phyloP scores from a whole-genome alignment of 2,888 invertebrate genomes.

The Latheticus oryzae region DNA sequence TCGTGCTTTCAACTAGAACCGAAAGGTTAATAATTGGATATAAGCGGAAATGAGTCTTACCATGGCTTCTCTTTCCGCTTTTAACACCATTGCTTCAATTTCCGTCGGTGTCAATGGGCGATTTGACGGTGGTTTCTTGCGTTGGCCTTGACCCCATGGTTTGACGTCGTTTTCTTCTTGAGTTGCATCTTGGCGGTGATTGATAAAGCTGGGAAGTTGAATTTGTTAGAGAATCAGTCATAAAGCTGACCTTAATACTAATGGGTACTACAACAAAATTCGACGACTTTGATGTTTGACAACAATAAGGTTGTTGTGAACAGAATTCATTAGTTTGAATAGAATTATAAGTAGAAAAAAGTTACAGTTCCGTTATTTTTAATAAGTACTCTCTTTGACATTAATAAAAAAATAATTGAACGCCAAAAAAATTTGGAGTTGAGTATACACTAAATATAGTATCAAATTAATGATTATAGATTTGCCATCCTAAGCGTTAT shows the following conservation, averaged over 20 bases:
- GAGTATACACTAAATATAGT: too few species aligned
- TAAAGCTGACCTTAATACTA: too few species aligned
- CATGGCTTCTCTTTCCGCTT: conserved; percentile 73
- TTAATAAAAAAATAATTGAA: too few species aligned
- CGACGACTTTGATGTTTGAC: too few species aligned
- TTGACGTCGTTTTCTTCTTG: conserved; percentile 73
- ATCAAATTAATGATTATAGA: too few species aligned
- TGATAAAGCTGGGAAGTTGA: conserved; percentile 38
- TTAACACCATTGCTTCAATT: conserved; percentile 66
- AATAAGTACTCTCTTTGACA: conserved; percentile 1
- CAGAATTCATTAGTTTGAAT: conserved; percentile 1
- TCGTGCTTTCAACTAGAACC: conserved; percentile 60
- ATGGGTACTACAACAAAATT: too few species aligned
- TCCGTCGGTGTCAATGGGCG: conserved; percentile 63
- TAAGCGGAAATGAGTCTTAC: conserved; percentile 61
- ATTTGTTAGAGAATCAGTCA: background rate
- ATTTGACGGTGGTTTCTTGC: conserved; percentile 45
- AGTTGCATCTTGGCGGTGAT: conserved; percentile 49
- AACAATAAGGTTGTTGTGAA: background rate
- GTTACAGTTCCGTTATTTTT: background rate
- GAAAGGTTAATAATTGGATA: conserved; percentile 3
- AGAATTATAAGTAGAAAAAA: conserved; percentile 1
- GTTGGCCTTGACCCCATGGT: conserved; percentile 68
- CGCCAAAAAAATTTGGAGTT: too few species aligned
- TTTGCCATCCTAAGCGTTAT: too few species aligned